phyloP scores from a whole-genome alignment of 2,888 invertebrate genomes.

The Embidobia sp. region DNA sequence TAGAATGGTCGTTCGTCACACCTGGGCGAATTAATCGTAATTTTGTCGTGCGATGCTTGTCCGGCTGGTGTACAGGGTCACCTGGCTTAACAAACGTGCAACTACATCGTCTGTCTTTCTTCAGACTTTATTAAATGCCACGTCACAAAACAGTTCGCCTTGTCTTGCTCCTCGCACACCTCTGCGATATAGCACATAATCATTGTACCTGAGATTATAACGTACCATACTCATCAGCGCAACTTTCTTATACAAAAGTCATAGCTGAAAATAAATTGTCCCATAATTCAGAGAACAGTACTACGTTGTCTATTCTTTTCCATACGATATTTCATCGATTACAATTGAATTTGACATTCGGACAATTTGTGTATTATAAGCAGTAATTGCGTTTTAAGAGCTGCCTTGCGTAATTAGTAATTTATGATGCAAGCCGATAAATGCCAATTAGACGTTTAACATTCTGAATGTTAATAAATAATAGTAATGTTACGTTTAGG shows the following conservation, averaged over 20 bases:
- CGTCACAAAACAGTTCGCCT: constrained; percentile 66
- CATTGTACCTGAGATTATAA: constrained; percentile 44
- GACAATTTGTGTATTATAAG: constrained; percentile 26
- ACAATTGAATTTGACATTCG: constrained; percentile 38
- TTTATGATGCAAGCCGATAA: constrained; percentile 21
- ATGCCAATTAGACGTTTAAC: constrained; percentile 36
- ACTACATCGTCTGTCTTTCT: constrained; percentile 49
- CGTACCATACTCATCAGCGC: constrained; percentile 28
- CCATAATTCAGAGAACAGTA: constrained; percentile 24
- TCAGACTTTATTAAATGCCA: constrained; percentile 70
- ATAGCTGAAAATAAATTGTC: constrained; percentile 41
- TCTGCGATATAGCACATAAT: constrained; percentile 32
- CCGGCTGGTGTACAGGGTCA: constrained; percentile 63
- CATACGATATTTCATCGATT: constrained; percentile 37
- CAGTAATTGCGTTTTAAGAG: constrained; percentile 11
- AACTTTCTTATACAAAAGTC: constrained; percentile 45
- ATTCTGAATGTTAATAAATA: constrained; percentile 35
- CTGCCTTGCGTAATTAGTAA: constrained; percentile 25
- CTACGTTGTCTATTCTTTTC: constrained; percentile 21
- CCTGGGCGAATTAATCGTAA: constrained; percentile 68
- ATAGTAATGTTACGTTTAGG: constrained; percentile 22
- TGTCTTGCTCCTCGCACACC: constrained; percentile 38
- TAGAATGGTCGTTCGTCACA: constrained; percentile 59
- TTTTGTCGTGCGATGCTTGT: constrained; percentile 62
- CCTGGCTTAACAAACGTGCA: constrained; percentile 53